phyloP scores from a whole-genome alignment of 2,113 vertebrate species.

The Benitochromis conjunctus region DNA sequence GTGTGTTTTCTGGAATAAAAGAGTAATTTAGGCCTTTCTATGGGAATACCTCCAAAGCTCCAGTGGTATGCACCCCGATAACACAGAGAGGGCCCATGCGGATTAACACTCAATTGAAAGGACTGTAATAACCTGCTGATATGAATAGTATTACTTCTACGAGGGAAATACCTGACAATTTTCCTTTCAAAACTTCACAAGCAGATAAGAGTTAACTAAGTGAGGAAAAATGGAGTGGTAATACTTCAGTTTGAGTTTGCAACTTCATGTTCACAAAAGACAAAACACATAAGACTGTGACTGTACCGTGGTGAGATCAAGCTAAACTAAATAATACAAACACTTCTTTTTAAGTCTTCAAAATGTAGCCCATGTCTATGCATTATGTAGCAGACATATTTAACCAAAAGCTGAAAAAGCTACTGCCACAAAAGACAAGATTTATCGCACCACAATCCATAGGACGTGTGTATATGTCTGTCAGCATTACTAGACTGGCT shows the following conservation, averaged over 20 bases:
- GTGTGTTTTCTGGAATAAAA: conserved; percentile 54
- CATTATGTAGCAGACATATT: background rate
- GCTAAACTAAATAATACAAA: background rate
- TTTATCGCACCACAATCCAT: conserved; percentile 1
- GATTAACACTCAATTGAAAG: conserved; percentile 61
- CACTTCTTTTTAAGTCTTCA: background rate
- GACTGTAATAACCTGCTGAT: conserved; percentile 66
- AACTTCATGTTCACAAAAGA: conserved; percentile 12
- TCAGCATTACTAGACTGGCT: background rate
- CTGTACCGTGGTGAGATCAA: background rate
- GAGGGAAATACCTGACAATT: conserved; percentile 26
- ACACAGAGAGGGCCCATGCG: conserved; percentile 55
- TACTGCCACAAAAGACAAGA: background rate
- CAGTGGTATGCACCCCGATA: conserved; percentile 49
- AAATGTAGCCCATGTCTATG: background rate
- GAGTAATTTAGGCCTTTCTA: conserved; percentile 61
- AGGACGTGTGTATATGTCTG: background rate
- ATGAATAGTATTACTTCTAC: conserved; percentile 58
- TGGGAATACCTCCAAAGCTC: conserved; percentile 58
- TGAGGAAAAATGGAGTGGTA: background rate
- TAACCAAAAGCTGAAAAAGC: background rate
- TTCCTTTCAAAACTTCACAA: conserved; percentile 15
- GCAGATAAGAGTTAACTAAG: conserved; percentile 18
- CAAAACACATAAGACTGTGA: background rate
- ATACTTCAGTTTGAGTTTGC: conserved; percentile 7